Evolutionary conservation across 30 jellyfish, hydroid and myxozoan genomes (phyloP), one percentile per base, ranked within the genome.

Genomic region (Aurelia aurita complex sp. Pacific): DNA sequence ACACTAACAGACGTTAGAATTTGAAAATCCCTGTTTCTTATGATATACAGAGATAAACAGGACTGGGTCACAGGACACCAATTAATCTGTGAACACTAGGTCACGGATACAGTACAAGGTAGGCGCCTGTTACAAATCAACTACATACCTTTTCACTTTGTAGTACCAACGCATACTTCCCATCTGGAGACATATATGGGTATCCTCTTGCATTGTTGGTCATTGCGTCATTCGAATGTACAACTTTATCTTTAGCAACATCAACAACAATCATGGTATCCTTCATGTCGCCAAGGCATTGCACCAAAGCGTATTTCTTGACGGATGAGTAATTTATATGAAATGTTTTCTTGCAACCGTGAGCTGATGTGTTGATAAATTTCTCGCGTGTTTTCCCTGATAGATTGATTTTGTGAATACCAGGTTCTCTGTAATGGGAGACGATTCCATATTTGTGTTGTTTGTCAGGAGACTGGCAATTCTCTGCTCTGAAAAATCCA

Each of bases 111-210:
- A 23, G 29, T 23, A 23, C 29, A 23, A 23, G 29, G 29, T 23
- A 23, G 29, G 29, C 29, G 29, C 29, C 29, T 23, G 29, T 23
- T 23, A 23, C 29, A 23, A 23, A 23, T 23, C 1, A 1, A 6
- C 13, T 42, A 74, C 85, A 1, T 23, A 74, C 85, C 85, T 74
- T 51, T 33, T 74, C 85, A 15, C 70, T 29, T 38, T 74, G 61
- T 29, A 74, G 85, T 12, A 74, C 85, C 19, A 74, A 18, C 12
- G 63, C 85, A 38, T 38, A 74, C 53, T 19, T 50, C 33, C 85
- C 85, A 74, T 74, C 85, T 2, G 85, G 85, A 23, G 85, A 74
- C 38, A 69, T 15, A 53, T 74, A 74, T 19, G 85, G 85, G 35
- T 53, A 74, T 29, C 85, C 85, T 46, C 57, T 51, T 23, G 85